Evolutionary conservation across 2,888 invertebrate genomes (phyloP).

Genomic region (Lucinisca nassula): DNA sequence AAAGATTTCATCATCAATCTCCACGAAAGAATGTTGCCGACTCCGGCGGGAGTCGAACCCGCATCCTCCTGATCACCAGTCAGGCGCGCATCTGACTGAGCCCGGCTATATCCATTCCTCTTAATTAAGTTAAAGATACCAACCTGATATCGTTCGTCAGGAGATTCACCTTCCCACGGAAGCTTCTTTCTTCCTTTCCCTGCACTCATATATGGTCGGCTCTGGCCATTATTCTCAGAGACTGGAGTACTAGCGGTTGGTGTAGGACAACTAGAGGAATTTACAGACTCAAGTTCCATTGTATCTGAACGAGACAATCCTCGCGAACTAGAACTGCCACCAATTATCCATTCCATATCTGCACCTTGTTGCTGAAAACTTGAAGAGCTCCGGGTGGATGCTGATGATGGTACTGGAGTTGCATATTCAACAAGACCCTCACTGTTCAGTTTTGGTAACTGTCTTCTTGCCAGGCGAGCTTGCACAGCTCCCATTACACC

Average conservation of each 20-base stretch:
- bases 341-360: conserved; percentile 94
- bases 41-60: no score
- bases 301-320: conserved; percentile 78
- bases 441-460: conserved; percentile 91
- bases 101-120: no score
- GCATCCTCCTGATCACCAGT: no score
- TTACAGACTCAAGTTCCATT: conserved; percentile 84
- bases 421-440: conserved; percentile 94
- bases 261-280: conserved; percentile 78
- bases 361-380: conserved; percentile 88
- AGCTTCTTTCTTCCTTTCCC: conserved; percentile 84
- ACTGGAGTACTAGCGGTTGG: conserved; percentile 77
- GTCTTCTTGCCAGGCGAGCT: conserved; percentile 92
- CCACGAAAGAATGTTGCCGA: no score
- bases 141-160: conserved; percentile 6
- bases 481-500: conserved; percentile 91
- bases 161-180: conserved; percentile 84
- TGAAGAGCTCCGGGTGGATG: conserved; percentile 82
- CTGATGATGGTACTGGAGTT: conserved; percentile 90
- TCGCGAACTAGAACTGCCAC: conserved; percentile 79
- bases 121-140: not conserved
- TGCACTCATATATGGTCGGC: conserved; percentile 85
- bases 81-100: no score
- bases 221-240: conserved; percentile 72
- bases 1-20: no score